Evolutionary conservation across 2,888 invertebrate genomes (phyloP), one percentile per base, ranked within the genome.

Genomic region (Yponomeuta malinellus): DNA sequence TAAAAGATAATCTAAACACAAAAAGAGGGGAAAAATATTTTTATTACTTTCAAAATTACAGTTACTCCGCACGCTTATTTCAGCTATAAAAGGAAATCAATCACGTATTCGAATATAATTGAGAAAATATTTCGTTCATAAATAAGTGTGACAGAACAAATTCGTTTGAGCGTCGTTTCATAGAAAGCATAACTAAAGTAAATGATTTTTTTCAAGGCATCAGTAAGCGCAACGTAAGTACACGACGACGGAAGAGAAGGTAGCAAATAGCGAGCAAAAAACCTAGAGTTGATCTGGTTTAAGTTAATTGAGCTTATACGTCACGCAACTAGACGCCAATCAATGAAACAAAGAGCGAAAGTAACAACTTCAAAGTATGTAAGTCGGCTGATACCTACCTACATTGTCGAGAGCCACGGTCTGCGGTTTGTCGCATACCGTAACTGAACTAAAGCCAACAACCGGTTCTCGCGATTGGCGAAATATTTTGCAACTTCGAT

Each of bases 391-490:
- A 59, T 59, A 71, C 71, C 71, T 31, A 67, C 3, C 23, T 69
- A 69, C 59, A 69, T 48, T 69, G 68, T 69, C 23, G 68, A 59
- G 68, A 59, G 67, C 43, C 65, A 70, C 71, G 71, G 72, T 71
- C 70, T 71, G 70, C 48, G 70, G 71, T 70, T 72, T 74, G 72
- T 73, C 73, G 73, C 73, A 73, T 73, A 73, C 75, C 72, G 74
- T 74, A 75, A 73, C 73, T 43, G 29, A 52, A 68, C 68, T n/a
- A 68, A 68, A 68, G 43, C 68, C 15, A 12, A 23, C 68, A 68
- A 88, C 88, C 89, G 87, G 89, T 88, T 87, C 76, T 79, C 78
- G 78, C 79, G 81, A 81, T 86, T 81, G 79, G 82, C 83, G 76
- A 85, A 85, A 83, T 78, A 83, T 87, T 87, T 89, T 87, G 89